A percentile compares a stretch with the other conserved stretches of the same genome.
These are phyloP conservation scores for Neoaliturus tenellus DNA, from an alignment of 2,888 invertebrate genomes.

Conservation along the genomic window DNA sequence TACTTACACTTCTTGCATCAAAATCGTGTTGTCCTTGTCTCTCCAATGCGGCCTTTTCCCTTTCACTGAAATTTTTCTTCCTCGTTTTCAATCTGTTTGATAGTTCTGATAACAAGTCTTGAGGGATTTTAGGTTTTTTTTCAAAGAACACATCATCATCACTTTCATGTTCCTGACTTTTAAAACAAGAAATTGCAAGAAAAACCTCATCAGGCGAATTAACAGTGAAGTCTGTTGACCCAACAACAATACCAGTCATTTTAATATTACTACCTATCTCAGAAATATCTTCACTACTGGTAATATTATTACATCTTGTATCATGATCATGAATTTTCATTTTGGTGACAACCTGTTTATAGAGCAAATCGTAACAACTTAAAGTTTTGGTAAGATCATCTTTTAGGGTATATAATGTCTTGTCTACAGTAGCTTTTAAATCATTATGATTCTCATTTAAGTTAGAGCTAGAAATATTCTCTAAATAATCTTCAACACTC, in stretches of 20 bases:
- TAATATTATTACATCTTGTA: neutral
- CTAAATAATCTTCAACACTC: constrained; percentile 33
- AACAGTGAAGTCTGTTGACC: constrained; percentile 17
- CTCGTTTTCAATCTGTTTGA: constrained; percentile 30
- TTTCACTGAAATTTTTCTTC: neutral
- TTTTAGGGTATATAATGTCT: neutral
- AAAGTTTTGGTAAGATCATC: neutral
- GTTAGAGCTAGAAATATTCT: neutral
- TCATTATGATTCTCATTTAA: neutral
- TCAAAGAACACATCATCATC: constrained; percentile 12
- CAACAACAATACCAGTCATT: neutral
- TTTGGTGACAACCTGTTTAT: neutral
- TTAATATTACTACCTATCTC: neutral
- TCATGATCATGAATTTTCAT: neutral
- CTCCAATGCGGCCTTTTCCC: constrained; percentile 15
- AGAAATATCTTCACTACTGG: neutral
- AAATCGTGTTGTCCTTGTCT: constrained; percentile 12
- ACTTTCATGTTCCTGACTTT: neutral
- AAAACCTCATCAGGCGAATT: constrained; percentile 40
- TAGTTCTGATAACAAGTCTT: neutral
- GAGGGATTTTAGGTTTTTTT: constrained; percentile 17
- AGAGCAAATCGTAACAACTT: constrained; percentile 4
- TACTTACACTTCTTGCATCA: neutral
- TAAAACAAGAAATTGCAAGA: neutral
- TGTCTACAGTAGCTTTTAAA: neutral